Conservation (phyloP, 2,797 vertebrate genomes). For the Fistularia commersonii region DNA sequence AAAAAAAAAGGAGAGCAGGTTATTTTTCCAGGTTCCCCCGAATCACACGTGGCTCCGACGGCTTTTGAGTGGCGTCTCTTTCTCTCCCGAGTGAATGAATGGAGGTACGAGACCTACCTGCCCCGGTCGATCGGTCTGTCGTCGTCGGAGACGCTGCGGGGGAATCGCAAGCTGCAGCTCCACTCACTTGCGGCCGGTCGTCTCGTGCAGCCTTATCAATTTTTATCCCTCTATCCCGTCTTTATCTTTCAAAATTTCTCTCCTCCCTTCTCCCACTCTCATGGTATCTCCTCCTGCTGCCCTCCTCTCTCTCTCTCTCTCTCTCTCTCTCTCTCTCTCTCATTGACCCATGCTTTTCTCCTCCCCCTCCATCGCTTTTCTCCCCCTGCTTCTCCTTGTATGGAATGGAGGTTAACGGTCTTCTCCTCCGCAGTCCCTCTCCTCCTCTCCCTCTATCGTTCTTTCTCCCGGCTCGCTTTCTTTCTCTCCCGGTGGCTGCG, state of each 20-base stretch:
- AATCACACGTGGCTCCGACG: too few relatives aligned
- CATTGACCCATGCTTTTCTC: conserved; percentile 44
- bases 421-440: conserved; percentile 42
- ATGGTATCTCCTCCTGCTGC: conserved; percentile 41
- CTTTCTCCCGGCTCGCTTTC: conserved; percentile 26
- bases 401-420: conserved; percentile 65
- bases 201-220: conserved; percentile 52
- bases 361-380: conserved; percentile 51
- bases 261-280: conserved; percentile 49
- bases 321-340: conserved; percentile 22
- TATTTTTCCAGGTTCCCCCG: conserved; percentile 2
- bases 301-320: conserved; percentile 41
- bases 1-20: too few relatives aligned
- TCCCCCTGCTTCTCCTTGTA: conserved; percentile 72
- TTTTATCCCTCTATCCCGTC: conserved; percentile 41
- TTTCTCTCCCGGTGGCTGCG: conserved; percentile 20
- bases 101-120: conserved; percentile 66
- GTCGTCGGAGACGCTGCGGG: conserved; percentile 47
- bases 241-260: conserved; percentile 59
- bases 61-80: not conserved
- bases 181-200: too few relatives aligned
- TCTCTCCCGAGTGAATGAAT: conserved; percentile 22
- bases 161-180: conserved; percentile 36
- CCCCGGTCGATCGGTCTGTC: conserved; percentile 30
- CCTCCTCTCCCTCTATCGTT: conserved; percentile 39